Percentiles rank a stretch among this genome's conserved stretches.
phyloP scores from a whole-genome alignment of 2,797 vertebrate genomes.

The Eptatretus atami region DNA sequence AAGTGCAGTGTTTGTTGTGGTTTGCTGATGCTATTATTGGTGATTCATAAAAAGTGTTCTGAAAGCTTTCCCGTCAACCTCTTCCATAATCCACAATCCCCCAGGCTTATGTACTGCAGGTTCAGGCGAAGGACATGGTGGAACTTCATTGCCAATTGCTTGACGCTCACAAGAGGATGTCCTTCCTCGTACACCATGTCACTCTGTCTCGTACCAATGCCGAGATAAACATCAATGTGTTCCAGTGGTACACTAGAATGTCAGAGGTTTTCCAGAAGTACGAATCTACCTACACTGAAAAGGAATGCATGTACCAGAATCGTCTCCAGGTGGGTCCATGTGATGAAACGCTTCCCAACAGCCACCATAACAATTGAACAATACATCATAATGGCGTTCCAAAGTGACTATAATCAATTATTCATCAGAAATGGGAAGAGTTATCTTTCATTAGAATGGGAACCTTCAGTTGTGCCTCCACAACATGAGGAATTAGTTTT shows the following conservation, averaged over 20 bases:
- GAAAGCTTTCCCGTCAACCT: neutral
- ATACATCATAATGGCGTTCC: too few species aligned
- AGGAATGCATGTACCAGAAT: slow-evolving; percentile 28
- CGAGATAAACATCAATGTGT: slow-evolving; percentile 21
- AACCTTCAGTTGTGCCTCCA: too few species aligned
- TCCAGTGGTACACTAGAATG: slow-evolving; percentile 35
- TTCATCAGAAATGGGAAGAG: too few species aligned
- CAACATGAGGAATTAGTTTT: too few species aligned
- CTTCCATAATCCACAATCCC: slow-evolving; percentile 4
- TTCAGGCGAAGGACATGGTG: slow-evolving; percentile 21
- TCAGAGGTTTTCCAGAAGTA: slow-evolving; percentile 35
- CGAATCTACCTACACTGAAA: slow-evolving; percentile 23
- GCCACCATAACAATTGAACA: too few species aligned
- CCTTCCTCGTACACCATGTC: slow-evolving; percentile 26
- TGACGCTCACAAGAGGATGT: slow-evolving; percentile 21
- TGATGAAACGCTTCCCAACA: slow-evolving; percentile 4
- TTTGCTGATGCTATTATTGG: neutral
- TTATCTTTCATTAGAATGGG: too few species aligned
- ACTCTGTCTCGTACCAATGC: slow-evolving; percentile 24
- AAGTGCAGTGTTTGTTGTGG: too few species aligned
- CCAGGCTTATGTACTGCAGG: slow-evolving; percentile 23
- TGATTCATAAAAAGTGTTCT: neutral
- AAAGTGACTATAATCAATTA: too few species aligned
- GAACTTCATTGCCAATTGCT: slow-evolving; percentile 21
- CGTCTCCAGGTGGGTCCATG: slow-evolving; percentile 24